A percentile compares a stretch with the other conserved stretches of the same genome.
Conservation (phyloP, 2,113 vertebrate genomes). For the Sigmodon hispidus region DNA sequence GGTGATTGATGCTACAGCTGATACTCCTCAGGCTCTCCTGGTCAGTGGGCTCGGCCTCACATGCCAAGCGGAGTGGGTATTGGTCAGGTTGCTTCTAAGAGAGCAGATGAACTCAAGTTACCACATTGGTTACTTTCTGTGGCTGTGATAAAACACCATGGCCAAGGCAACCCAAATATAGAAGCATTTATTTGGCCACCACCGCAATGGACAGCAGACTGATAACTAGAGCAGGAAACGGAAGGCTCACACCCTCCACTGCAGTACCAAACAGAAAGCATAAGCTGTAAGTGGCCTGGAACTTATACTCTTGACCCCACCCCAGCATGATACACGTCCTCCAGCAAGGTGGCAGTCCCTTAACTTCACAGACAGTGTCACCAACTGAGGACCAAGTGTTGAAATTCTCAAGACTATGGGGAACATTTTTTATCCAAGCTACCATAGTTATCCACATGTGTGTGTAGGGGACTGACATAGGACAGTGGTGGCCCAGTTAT, state of each 20-base stretch:
- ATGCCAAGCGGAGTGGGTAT: conserved; percentile 31
- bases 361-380: neutral
- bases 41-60: neutral
- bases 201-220: neutral
- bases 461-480: neutral
- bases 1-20: conserved; percentile 86
- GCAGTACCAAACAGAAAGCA: neutral
- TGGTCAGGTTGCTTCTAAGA: conserved; percentile 17
- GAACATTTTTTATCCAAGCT: no score
- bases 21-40: conserved; percentile 63
- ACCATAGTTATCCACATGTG: no score
- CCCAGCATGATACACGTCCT: neutral
- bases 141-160: neutral
- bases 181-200: neutral
- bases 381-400: neutral
- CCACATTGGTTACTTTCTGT: neutral
- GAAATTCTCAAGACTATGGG: neutral
- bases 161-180: neutral
- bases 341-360: no score
- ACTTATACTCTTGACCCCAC: neutral
- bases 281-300: neutral
- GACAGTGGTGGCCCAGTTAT: neutral
- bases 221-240: neutral
- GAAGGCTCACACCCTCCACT: neutral
- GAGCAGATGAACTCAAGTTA: neutral